phyloP scores from a whole-genome alignment of 2,888 invertebrate species.

The Philereme transversata region DNA sequence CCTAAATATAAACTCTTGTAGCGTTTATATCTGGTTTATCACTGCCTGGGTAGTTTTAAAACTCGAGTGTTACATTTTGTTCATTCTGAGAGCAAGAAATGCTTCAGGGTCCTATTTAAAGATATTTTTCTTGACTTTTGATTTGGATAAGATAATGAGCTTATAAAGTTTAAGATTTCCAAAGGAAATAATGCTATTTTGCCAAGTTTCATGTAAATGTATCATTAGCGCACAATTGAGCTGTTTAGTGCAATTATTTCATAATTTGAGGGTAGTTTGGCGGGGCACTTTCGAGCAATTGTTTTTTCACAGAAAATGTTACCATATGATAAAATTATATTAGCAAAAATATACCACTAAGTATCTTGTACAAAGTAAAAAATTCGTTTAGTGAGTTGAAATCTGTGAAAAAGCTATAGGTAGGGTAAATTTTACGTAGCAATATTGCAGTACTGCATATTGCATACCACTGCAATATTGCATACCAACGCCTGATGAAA shows the following conservation, averaged over 20 bases:
- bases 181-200: too few species aligned
- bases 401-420: conserved; percentile 26
- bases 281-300: conserved; percentile 17
- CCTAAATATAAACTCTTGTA: too few species aligned
- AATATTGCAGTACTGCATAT: conserved; percentile 21
- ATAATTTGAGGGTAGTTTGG: conserved; percentile 9
- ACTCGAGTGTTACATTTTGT: too few species aligned
- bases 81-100: too few species aligned
- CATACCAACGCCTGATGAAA: conserved; percentile 26
- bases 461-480: conserved; percentile 7
- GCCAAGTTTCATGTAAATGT: conserved; percentile 18
- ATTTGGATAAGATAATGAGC: too few species aligned
- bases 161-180: conserved; percentile 1
- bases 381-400: conserved; percentile 9
- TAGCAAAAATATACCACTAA: conserved; percentile 1
- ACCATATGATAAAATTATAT: conserved; percentile 8
- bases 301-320: conserved; percentile 23
- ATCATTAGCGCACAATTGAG: conserved; percentile 17
- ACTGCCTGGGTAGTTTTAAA: too few species aligned
- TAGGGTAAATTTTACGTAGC: conserved; percentile 25
- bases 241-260: conserved; percentile 21
- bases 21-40: too few species aligned
- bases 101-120: too few species aligned
- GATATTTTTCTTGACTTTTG: too few species aligned
- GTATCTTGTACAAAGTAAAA: conserved; percentile 14